These are phyloP conservation scores for Nothobranchius furzeri DNA, from an alignment of 2,113 vertebrate genomes.

Conservation along the genomic window DNA sequence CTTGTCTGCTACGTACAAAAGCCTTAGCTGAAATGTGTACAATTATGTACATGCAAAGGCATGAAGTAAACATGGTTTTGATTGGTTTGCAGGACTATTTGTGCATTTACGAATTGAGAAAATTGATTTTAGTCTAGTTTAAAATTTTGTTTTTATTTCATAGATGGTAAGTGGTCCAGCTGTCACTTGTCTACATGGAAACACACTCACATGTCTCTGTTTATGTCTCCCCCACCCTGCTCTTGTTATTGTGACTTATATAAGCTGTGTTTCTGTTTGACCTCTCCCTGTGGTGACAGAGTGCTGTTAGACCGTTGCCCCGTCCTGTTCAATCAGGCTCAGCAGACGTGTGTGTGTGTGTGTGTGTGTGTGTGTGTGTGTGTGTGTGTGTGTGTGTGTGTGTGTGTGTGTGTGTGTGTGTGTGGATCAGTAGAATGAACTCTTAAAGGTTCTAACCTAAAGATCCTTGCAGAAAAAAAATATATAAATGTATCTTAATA, in stretches of 20 bases:
- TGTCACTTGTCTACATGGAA: background rate
- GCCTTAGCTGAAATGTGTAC: too few relatives aligned
- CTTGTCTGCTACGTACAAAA: too few relatives aligned
- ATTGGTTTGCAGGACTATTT: too few relatives aligned
- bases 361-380: conserved; percentile 22
- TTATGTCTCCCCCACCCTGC: conserved; percentile 15
- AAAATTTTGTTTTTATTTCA: background rate
- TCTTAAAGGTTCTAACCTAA: conserved; percentile 6
- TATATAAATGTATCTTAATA: too few relatives aligned
- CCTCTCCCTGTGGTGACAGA: conserved; percentile 73
- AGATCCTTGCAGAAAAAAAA: too few relatives aligned
- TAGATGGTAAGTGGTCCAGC: background rate
- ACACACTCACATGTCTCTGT: background rate
- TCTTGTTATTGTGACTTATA: conserved; percentile 73
- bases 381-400: conserved; percentile 26
- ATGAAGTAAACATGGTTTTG: too few relatives aligned
- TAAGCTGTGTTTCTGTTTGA: conserved; percentile 75
- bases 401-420: conserved; percentile 24
- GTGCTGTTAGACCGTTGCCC: conserved; percentile 62
- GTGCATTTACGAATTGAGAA: too few relatives aligned
- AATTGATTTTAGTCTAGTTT: too few relatives aligned
- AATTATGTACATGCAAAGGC: too few relatives aligned
- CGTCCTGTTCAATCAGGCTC: conserved; percentile 68
- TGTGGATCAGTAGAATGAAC: conserved; percentile 21
- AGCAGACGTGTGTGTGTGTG: conserved; percentile 34